These are phyloP conservation scores for Falco peregrinus DNA, from an alignment of 2,797 vertebrate species.

Conservation along the genomic window DNA sequence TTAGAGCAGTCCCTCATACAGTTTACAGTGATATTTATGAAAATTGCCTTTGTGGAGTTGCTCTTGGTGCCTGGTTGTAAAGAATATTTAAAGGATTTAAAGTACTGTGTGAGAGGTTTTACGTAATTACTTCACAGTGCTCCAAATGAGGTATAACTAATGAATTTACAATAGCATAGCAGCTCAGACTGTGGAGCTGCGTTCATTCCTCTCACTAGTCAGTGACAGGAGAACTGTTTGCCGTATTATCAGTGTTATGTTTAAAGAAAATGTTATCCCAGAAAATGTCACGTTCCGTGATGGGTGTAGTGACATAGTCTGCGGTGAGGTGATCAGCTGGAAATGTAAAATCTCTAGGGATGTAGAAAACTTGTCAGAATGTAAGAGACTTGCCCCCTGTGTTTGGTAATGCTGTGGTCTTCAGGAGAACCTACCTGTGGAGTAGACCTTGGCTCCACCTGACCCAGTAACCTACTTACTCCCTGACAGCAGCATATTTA, in stretches of 20 bases:
- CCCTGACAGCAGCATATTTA: background rate
- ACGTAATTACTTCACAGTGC: constrained; percentile 22
- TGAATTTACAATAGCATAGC: constrained; percentile 35
- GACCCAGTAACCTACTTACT: constrained; percentile 18
- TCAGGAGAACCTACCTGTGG: background rate
- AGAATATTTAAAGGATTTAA: constrained; percentile 43
- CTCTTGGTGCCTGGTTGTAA: constrained; percentile 46
- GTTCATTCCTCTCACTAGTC: background rate
- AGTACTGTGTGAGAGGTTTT: constrained; percentile 28
- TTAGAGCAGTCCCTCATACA: constrained; percentile 25
- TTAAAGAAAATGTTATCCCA: constrained; percentile 37
- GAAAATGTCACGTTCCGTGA: background rate
- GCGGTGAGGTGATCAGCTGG: background rate
- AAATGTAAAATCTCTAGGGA: background rate
- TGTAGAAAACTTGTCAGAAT: background rate
- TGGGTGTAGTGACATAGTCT: background rate
- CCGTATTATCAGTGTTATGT: background rate
- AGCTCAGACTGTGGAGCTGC: background rate
- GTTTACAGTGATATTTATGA: constrained; percentile 60
- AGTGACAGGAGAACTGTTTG: background rate
- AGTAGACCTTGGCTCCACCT: background rate
- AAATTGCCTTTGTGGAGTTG: constrained; percentile 49
- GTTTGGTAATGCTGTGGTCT: background rate
- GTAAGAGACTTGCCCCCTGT: background rate
- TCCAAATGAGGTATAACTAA: constrained; percentile 61